Evolutionary conservation across 2,797 vertebrate genomes (phyloP), one percentile per base, ranked within the genome.

Genomic region (Knipowitschia caucasica): DNA sequence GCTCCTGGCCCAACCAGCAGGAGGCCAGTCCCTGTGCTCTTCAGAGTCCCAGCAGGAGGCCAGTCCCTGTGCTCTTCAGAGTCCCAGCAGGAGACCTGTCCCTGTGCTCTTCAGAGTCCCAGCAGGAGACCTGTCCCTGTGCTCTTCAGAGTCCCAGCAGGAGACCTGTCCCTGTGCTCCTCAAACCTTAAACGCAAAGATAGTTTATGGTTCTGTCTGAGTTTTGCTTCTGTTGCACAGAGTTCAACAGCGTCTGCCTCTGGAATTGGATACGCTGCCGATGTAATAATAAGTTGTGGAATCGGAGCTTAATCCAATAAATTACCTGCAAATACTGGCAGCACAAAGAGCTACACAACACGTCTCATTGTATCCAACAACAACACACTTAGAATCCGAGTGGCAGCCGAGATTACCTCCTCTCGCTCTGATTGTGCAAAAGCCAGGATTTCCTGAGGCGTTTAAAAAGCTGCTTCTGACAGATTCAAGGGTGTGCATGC

Each of bases 371-470:
- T 46, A 31, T 61, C 71, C 67, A 54, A 73, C 57, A 63, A 62
- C 65, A 15, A 62, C 26, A 55, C 46, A 53, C 50, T 3, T 62
- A 2, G 50, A 60, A 64, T 64, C 57, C 71, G 60, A 63, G 55
- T 71, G 72, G 65, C 69, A 61, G 65, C 77, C 50, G 53, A 77
- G 75, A 84, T 82, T 80, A 81, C 56, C 64, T 56, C 61, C 54
- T 50, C 38, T 43, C 33, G 53, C 58, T 42, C 36, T 39, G 24
- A 64, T 53, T 62, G 42, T 43, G 40, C 55, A 67, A 73, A 75
- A 77, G 56, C n/a, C 49, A 62, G 71, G 69, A 75, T 79, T 85
- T 80, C 75, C 75, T 67, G 60, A 65, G 62, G 60, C 66, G 7
- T 53, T 42, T 24, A 71, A 57, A 74, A 71, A 71, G 67, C 77